These are phyloP conservation scores for Dasyprocta punctata DNA, from an alignment of 2,113 vertebrate genomes.

Conservation along the genomic window DNA sequence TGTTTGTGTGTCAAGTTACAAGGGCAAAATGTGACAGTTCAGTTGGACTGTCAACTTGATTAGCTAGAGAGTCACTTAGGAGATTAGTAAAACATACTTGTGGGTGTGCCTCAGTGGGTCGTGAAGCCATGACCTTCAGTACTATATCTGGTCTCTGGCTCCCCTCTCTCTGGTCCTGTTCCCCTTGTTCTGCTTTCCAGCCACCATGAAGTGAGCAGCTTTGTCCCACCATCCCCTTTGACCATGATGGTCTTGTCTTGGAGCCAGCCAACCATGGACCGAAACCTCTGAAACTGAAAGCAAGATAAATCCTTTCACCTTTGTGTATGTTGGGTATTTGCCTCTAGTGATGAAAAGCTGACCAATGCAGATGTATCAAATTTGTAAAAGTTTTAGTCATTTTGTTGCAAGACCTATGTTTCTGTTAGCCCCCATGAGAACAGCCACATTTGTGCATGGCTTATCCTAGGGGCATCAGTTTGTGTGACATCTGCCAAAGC, in stretches of 20 bases:
- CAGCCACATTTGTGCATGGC: neutral
- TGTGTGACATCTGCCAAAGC: neutral
- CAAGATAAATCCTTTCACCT: neutral
- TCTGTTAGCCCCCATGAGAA: neutral
- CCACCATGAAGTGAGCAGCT: neutral
- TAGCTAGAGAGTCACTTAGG: neutral
- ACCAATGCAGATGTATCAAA: neutral
- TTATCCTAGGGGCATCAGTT: neutral
- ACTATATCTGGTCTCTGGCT: neutral
- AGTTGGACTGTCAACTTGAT: neutral
- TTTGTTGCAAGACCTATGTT: neutral
- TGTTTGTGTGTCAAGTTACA: neutral
- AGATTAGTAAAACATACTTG: neutral
- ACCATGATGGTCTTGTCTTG: neutral
- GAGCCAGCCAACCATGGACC: neutral
- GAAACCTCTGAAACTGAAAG: neutral
- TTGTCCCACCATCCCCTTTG: neutral
- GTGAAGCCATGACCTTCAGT: neutral
- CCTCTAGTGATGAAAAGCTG: neutral
- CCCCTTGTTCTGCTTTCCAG: neutral
- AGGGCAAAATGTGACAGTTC: neutral
- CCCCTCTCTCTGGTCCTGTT: neutral
- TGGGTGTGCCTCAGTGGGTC: neutral
- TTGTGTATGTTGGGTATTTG: neutral
- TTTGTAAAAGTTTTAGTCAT: neutral